A percentile compares a stretch with the other conserved stretches of the same genome.
Evolutionary conservation across 53 echinoderm and acorn worm genomes (phyloP).

Genomic region (Henricia sp.): DNA sequence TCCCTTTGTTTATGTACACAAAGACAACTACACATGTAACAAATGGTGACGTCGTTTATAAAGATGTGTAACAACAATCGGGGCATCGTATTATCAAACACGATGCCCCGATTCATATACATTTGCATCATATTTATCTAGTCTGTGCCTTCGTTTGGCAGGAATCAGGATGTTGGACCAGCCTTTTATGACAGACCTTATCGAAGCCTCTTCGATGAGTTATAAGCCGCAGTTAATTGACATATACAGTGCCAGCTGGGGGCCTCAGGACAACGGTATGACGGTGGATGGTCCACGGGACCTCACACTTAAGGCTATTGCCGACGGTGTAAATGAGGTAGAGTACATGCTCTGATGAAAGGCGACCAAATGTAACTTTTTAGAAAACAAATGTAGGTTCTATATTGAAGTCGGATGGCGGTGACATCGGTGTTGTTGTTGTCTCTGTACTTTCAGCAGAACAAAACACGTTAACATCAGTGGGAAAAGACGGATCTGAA

Average conservation of each 20-base stretch:
- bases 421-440: too few relatives aligned
- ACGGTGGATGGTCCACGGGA: constrained; percentile 98
- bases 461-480: too few relatives aligned
- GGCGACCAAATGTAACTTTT: neutral
- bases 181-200: constrained; percentile 98
- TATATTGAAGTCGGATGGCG: too few relatives aligned
- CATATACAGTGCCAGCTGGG: constrained; percentile 99
- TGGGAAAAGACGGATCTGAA: too few relatives aligned
- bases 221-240: constrained; percentile 90
- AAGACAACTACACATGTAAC: too few relatives aligned
- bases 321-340: constrained; percentile 96
- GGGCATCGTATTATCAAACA: too few relatives aligned
- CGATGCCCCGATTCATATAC: too few relatives aligned
- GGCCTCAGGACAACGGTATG: constrained; percentile 94
- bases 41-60: too few relatives aligned
- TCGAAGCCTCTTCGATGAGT: constrained; percentile 95
- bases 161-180: constrained; percentile 99
- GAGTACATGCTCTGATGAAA: neutral
- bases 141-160: neutral
- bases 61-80: too few relatives aligned
- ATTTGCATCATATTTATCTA: neutral
- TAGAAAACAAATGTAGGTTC: neutral
- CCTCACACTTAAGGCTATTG: constrained; percentile 89
- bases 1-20: too few relatives aligned
- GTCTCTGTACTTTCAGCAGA: too few relatives aligned